A percentile compares a stretch with the other conserved stretches of the same genome.
These are phyloP conservation scores for Ciconia stormi DNA, from an alignment of 2,113 vertebrate genomes.

Conservation along the genomic window DNA sequence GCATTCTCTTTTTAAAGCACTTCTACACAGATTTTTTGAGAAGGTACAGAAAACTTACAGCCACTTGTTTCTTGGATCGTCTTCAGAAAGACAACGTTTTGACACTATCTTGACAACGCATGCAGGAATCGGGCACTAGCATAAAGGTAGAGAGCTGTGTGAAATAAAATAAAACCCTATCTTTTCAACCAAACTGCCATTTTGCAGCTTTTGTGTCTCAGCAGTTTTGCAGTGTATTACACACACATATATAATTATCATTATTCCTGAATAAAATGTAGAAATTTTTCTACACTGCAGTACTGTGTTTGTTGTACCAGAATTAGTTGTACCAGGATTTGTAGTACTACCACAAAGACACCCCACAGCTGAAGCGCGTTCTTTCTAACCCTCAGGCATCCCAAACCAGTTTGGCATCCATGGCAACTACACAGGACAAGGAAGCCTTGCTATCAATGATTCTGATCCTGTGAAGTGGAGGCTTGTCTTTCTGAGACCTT, in stretches of 20 bases:
- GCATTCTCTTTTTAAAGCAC: not conserved
- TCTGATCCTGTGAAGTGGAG: not conserved
- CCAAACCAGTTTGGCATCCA: not conserved
- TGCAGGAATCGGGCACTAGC: not conserved
- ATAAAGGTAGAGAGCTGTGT: not conserved
- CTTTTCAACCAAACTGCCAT: not conserved
- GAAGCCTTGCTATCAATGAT: not conserved
- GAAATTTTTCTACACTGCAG: not conserved
- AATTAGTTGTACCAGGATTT: not conserved
- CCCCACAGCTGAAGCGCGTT: not conserved
- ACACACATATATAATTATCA: not conserved
- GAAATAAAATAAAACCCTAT: not conserved
- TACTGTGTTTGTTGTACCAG: not conserved
- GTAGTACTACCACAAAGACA: not conserved
- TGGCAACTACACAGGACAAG: not conserved
- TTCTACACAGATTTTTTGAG: not conserved
- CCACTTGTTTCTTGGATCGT: not conserved
- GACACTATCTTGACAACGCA: not conserved
- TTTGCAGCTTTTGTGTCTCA: not conserved
- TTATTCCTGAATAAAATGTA: not conserved
- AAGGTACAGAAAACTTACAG: not conserved
- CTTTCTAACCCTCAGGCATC: not conserved
- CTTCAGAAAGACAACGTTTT: not conserved
- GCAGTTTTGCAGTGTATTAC: not conserved
- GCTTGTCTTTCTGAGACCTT: not conserved